These are phyloP conservation scores for Gymnocheta viridis DNA, from an alignment of 2,888 invertebrate species.

Conservation along the genomic window DNA sequence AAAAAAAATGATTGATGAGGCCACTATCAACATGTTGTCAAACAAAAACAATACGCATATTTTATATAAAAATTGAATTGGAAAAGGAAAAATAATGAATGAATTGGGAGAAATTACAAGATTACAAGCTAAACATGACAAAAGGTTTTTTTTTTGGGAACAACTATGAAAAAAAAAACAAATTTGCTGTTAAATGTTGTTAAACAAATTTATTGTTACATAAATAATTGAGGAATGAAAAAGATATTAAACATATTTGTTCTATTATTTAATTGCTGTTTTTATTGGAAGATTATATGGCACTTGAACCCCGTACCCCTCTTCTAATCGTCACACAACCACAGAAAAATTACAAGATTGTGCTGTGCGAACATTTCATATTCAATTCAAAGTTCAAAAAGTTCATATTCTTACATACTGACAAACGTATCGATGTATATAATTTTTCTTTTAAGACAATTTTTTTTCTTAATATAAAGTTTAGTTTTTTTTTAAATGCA, in stretches of 20 bases:
- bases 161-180: not conserved
- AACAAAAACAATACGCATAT: slow-evolving; percentile 22
- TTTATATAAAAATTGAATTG: not conserved
- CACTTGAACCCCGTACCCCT: not conserved
- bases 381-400: slow-evolving; percentile 54
- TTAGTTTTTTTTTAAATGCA: slow-evolving; percentile 49
- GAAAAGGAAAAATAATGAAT: not conserved
- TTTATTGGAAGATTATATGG: slow-evolving; percentile 39
- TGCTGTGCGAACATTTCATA: slow-evolving; percentile 18
- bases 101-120: not conserved
- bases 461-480: slow-evolving; percentile 23
- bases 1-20: slow-evolving; percentile 62
- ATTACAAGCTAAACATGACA: not conserved
- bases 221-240: not conserved
- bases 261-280: slow-evolving; percentile 43
- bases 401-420: slow-evolving; percentile 25
- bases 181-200: not conserved
- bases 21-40: slow-evolving; percentile 55
- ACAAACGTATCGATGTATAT: not conserved
- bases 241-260: not conserved
- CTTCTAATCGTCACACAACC: too few species aligned
- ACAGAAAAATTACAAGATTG: not conserved
- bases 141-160: not conserved
- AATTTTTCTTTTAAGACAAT: slow-evolving; percentile 44
- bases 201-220: not conserved